Evolutionary conservation across 92 coral and sea anemone species (phyloP), one percentile per base, ranked within the genome.

Genomic region (Heteractis magnifica): DNA sequence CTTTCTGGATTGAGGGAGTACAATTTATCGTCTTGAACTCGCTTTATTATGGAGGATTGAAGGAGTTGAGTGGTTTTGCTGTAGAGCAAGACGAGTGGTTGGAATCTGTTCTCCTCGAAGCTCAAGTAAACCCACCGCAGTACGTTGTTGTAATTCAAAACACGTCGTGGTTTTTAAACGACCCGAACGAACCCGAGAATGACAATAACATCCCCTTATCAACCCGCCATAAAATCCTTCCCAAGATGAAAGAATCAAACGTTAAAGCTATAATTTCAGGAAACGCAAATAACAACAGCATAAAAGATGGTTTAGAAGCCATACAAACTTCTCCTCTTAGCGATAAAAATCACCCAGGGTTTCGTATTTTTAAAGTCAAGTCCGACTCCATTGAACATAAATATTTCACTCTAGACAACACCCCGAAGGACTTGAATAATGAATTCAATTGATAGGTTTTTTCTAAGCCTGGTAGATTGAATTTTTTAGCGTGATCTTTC

Each of bases 1-100:
- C 92, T 0, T 94, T 94, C 78, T 94, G 98, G 98, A 94, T 94
- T 11, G 98, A 94, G 58, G 98, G 98, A 14, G 91, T 94, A 9
- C 93, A 91, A 51, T 94, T 94, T 79, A 74, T 94, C 62, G 95
- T 81, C 12, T 55, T 94, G 44, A 94, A 94, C 78, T 91, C 98
- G n/a, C 79, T 84, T 68, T 94, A 91, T 81, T 91, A 83, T 79
- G 85, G 79, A 18, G 77, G 78, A 20, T 80, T 73, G 6, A 86
- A 78, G 48, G 89, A 85, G 23, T 77, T 68, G 70, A 81, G 72
- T 52, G 84, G 85, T 85, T 83, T 94, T 19, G 86, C 72, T 49
- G 48, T 53, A 4, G 98, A 94, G 59, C 98, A 94, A 44, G 79
- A 83, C 5, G 98, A 94, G 50, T 94, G 98, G 98, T 80, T 94